Conservation (phyloP, 2,113 vertebrate genomes). For the Xenopus laevis region DNA sequence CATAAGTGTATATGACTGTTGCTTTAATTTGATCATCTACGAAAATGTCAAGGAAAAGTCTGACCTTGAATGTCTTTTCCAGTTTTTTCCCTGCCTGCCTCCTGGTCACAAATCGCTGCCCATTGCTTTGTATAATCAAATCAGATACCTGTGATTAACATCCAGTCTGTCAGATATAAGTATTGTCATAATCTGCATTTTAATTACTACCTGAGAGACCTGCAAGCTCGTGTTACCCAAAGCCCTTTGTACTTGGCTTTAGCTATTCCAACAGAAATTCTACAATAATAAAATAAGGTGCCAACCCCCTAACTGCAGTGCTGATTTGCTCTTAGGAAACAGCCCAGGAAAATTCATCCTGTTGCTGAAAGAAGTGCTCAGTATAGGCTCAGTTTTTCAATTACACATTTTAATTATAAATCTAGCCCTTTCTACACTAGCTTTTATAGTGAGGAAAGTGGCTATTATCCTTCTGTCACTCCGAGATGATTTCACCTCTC, state of each 20-base stretch:
- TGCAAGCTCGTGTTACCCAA: neutral
- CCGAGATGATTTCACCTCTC: neutral
- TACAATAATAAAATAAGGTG: too few relatives aligned
- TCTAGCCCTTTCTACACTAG: neutral
- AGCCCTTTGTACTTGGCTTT: too few relatives aligned
- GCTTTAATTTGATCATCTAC: neutral
- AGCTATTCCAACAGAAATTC: too few relatives aligned
- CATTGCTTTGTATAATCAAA: neutral
- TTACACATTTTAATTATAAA: neutral
- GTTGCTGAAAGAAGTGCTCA: neutral
- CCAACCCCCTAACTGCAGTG: too few relatives aligned
- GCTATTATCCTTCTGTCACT: neutral
- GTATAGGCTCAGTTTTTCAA: neutral
- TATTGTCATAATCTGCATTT: neutral
- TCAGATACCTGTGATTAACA: conserved; percentile 1
- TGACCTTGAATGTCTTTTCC: neutral
- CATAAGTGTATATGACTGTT: neutral
- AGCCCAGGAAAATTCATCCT: neutral
- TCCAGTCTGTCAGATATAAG: neutral
- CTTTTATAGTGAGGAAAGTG: neutral
- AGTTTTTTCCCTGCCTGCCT: neutral
- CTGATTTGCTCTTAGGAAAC: neutral
- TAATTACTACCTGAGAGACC: neutral
- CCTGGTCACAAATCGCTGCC: neutral
- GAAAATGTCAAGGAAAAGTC: neutral